Evolutionary conservation across 2,797 vertebrate species (phyloP).

Genomic region (Anableps anableps): DNA sequence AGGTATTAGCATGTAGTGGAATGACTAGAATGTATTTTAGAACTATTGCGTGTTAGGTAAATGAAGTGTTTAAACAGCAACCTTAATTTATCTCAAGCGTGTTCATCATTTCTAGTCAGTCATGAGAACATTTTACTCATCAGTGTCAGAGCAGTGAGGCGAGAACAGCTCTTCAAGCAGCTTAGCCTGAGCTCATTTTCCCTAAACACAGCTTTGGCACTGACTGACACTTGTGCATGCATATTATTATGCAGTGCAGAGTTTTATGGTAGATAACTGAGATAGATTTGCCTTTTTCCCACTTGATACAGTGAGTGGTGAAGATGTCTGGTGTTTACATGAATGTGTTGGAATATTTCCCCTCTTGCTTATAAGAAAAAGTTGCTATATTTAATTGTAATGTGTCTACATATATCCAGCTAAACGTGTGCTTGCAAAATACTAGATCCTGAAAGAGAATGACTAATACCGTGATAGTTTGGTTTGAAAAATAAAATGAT

Average conservation of each 20-base stretch:
- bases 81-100: slow-evolving; percentile 37
- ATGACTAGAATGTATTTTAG: slow-evolving; percentile 59
- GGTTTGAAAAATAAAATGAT: slow-evolving; percentile 13
- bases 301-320: slow-evolving; percentile 7
- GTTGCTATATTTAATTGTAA: slow-evolving; percentile 21
- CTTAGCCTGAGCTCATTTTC: slow-evolving; percentile 5
- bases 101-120: slow-evolving; percentile 20
- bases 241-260: slow-evolving; percentile 20
- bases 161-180: neutral
- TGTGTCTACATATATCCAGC: slow-evolving; percentile 11
- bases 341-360: slow-evolving; percentile 30
- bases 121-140: slow-evolving; percentile 33
- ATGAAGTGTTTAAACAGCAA: slow-evolving; percentile 55
- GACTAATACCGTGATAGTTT: slow-evolving; percentile 8
- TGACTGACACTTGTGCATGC: slow-evolving; percentile 28
- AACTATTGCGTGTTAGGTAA: slow-evolving; percentile 39
- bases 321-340: slow-evolving; percentile 24
- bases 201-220: slow-evolving; percentile 14
- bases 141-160: slow-evolving; percentile 10
- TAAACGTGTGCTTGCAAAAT: slow-evolving; percentile 11
- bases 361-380: slow-evolving; percentile 20
- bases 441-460: slow-evolving; percentile 15
- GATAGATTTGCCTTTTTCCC: slow-evolving; percentile 25
- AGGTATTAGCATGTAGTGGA: slow-evolving; percentile 46
- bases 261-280: slow-evolving; percentile 17